These are phyloP conservation scores for Staurois parvus DNA, from an alignment of 2,797 vertebrate genomes.

Conservation along the genomic window DNA sequence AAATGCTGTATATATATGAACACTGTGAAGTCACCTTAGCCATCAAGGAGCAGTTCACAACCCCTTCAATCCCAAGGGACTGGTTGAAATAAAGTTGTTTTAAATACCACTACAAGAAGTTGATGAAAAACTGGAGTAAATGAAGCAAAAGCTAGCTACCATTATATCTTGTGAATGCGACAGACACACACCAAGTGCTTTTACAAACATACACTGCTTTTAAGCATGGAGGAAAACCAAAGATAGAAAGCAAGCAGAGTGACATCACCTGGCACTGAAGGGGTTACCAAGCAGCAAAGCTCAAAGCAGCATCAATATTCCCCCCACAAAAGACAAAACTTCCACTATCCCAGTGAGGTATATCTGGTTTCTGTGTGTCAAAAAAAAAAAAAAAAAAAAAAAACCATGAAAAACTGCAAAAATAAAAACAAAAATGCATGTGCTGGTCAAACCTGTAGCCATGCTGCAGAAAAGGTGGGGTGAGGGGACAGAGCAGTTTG, in stretches of 20 bases:
- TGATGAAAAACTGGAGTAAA: not conserved
- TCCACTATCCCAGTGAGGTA: conserved; percentile 82
- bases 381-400: conserved; percentile 14
- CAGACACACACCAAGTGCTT: not conserved
- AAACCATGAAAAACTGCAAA: not conserved
- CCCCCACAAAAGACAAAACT: conserved; percentile 71
- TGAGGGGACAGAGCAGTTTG: conserved; percentile 62
- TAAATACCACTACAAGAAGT: not conserved
- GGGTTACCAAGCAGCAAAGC: conserved; percentile 72
- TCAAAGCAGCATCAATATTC: conserved; percentile 73
- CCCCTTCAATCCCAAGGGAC: conserved; percentile 28
- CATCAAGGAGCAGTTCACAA: conserved; percentile 20
- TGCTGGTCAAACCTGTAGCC: conserved; percentile 58
- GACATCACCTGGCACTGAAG: conserved; percentile 35
- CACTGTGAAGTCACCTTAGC: conserved; percentile 42
- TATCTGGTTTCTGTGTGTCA: conserved; percentile 66
- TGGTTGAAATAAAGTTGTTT: not conserved
- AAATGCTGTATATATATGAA: conserved; percentile 38
- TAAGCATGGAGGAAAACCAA: not conserved
- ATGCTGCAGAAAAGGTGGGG: conserved; percentile 63
- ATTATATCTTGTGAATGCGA: not conserved
- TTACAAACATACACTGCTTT: not conserved
- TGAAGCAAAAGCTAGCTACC: not conserved
- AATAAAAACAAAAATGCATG: conserved; percentile 5
- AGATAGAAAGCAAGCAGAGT: not conserved